Conservation (phyloP, 2,888 invertebrate genomes). For the Volucella zonaria region DNA sequence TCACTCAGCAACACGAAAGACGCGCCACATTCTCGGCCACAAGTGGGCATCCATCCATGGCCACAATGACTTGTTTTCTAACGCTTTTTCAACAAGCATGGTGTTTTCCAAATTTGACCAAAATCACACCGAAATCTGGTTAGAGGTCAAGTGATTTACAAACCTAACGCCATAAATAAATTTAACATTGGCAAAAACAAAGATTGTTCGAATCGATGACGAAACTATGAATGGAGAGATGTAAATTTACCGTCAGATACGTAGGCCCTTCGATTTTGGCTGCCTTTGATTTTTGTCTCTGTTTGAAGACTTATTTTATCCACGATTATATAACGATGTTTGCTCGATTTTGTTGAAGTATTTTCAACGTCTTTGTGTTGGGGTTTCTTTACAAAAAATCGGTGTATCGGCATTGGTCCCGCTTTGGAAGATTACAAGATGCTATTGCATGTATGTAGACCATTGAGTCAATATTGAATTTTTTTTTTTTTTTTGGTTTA, state of each 20-base stretch:
- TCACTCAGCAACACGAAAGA: no score
- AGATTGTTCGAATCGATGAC: conserved; percentile 14
- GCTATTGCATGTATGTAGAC: conserved; percentile 30
- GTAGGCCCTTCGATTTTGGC: neutral
- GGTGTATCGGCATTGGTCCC: neutral
- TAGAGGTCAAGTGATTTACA: no score
- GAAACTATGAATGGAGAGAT: conserved; percentile 13
- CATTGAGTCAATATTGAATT: conserved; percentile 32
- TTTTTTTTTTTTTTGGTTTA: neutral
- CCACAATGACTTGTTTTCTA: no score
- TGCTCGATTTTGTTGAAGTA: conserved; percentile 27
- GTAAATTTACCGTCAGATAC: conserved; percentile 11
- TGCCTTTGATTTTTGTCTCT: conserved; percentile 1
- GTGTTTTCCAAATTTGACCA: neutral
- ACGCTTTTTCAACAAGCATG: no score
- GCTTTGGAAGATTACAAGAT: conserved; percentile 15
- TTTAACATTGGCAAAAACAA: conserved; percentile 28
- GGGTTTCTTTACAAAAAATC: neutral
- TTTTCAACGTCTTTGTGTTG: conserved; percentile 11
- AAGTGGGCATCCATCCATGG: no score
- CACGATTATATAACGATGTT: conserved; percentile 29
- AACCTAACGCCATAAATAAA: neutral
- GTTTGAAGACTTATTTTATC: conserved; percentile 11
- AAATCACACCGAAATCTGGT: neutral
- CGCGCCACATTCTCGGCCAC: no score